A percentile compares a stretch with the other conserved stretches of the same genome.
phyloP scores from a whole-genome alignment of 2,888 invertebrate species.

The Alloscopus bannaensis region DNA sequence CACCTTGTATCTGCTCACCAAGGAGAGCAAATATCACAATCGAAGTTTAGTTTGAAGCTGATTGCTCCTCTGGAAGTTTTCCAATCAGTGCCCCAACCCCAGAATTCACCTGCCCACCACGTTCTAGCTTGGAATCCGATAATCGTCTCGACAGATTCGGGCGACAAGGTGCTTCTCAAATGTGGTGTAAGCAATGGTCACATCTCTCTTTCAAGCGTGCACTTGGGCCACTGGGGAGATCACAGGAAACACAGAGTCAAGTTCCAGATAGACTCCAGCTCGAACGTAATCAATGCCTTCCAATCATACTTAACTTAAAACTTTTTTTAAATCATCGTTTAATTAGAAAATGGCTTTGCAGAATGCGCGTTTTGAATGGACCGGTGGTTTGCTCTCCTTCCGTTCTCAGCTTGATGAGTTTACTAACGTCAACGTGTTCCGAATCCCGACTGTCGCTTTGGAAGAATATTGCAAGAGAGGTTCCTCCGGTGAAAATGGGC shows the following conservation, averaged over 20 bases:
- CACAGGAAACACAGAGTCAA: conserved; percentile 19
- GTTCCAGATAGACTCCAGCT: conserved; percentile 11
- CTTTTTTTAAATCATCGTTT: not conserved
- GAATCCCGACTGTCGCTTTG: not conserved
- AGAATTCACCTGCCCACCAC: not conserved
- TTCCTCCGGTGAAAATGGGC: not conserved
- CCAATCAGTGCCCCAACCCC: not conserved
- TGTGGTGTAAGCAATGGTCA: not conserved
- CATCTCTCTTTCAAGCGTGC: conserved; percentile 19
- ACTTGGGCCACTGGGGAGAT: not conserved
- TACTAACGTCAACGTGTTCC: conserved; percentile 25
- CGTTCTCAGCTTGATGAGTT: not conserved
- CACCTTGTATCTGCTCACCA: conserved; percentile 21
- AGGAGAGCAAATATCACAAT: conserved; percentile 1
- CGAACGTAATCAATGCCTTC: conserved; percentile 11
- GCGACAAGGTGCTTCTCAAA: conserved; percentile 3
- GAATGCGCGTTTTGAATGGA: conserved; percentile 27
- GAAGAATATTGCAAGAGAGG: not conserved
- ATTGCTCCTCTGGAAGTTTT: not conserved
- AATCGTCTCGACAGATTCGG: not conserved
- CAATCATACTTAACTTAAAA: too few relatives aligned
- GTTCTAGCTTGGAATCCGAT: conserved; percentile 12
- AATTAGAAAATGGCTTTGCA: not conserved
- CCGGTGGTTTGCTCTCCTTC: conserved; percentile 4
- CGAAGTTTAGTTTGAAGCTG: conserved; percentile 11